phyloP scores from a whole-genome alignment of 2,113 vertebrate species.

The Rallus limicola region DNA sequence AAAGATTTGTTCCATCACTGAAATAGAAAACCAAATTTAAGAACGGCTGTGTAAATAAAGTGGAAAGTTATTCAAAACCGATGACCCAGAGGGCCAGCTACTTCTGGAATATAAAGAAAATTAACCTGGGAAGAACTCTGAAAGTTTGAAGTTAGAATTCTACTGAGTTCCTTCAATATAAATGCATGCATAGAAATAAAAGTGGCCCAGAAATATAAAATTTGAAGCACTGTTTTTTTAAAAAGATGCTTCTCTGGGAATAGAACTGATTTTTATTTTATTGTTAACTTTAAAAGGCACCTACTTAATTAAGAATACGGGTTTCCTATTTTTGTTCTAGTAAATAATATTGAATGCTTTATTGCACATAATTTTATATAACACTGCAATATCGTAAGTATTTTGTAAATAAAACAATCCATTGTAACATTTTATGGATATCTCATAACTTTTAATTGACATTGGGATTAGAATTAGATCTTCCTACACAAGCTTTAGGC shows the following conservation, averaged over 20 bases:
- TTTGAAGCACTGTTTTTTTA: not conserved
- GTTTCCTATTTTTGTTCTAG: not conserved
- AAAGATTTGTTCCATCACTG: constrained; percentile 33
- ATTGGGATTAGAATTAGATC: not conserved
- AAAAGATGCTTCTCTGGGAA: not conserved
- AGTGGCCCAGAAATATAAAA: not conserved
- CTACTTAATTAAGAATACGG: not conserved
- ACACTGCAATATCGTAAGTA: not conserved
- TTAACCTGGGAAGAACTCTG: not conserved
- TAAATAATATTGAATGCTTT: not conserved
- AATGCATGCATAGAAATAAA: not conserved
- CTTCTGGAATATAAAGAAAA: constrained; percentile 42
- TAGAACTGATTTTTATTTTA: not conserved
- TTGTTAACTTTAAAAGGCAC: not conserved
- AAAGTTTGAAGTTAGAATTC: not conserved
- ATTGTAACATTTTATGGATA: not conserved
- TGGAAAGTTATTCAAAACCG: constrained; percentile 23
- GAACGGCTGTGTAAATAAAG: constrained; percentile 62
- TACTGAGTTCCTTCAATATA: not conserved
- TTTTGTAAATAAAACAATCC: not conserved
- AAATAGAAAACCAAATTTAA: constrained; percentile 41
- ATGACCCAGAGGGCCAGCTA: not conserved
- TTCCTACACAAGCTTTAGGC: not conserved
- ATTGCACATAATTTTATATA: not conserved
- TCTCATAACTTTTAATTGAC: not conserved